Percentiles rank a stretch among this genome's conserved stretches.
phyloP scores from a whole-genome alignment of 2,888 invertebrate species.

The Machimus rusticus region DNA sequence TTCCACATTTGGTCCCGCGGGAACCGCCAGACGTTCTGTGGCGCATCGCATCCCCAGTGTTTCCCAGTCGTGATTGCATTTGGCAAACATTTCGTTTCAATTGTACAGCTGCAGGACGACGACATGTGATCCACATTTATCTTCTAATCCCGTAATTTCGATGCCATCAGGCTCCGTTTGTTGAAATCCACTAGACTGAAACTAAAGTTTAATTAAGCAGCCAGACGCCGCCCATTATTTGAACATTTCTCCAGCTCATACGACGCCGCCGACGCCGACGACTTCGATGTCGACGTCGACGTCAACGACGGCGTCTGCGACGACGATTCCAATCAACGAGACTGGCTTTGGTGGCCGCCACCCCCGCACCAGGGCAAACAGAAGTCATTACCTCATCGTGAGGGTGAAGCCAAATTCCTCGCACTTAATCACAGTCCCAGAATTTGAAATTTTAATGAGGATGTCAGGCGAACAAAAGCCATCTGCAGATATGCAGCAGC shows the following conservation, averaged over 20 bases:
- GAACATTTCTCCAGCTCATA: slow-evolving; percentile 10
- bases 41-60: not conserved
- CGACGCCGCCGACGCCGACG: not conserved
- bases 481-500: slow-evolving; percentile 6
- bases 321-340: slow-evolving; percentile 24
- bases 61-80: not conserved
- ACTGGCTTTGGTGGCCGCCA: not conserved
- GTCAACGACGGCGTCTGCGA: not conserved
- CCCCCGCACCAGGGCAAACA: not conserved
- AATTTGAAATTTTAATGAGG: slow-evolving; percentile 34
- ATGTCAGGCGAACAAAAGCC: slow-evolving; percentile 30
- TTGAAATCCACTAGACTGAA: slow-evolving; percentile 35
- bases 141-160: slow-evolving; percentile 31
- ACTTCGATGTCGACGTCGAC: not conserved
- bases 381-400: slow-evolving; percentile 31
- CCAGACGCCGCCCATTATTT: slow-evolving; percentile 34
- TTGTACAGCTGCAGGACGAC: not conserved
- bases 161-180: slow-evolving; percentile 19
- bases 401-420: slow-evolving; percentile 20
- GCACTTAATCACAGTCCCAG: slow-evolving; percentile 33
- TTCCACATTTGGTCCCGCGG: not conserved
- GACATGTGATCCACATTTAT: slow-evolving; percentile 32
- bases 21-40: not conserved
- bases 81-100: slow-evolving; percentile 29
- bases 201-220: slow-evolving; percentile 34